Conservation (phyloP, 1,140 invertebrate species). For the Calosoma granatense region DNA sequence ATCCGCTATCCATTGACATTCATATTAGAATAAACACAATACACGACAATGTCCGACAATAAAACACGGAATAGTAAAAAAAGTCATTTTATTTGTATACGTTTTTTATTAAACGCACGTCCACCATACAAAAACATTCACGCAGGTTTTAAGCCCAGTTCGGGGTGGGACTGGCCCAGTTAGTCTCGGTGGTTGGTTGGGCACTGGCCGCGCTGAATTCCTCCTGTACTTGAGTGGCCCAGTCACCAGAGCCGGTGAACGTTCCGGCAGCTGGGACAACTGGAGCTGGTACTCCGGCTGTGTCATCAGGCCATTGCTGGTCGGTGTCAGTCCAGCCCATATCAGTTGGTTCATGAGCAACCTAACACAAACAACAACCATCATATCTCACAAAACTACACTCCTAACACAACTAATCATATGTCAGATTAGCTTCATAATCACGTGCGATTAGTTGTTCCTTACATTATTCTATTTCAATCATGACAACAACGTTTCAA, state of each 20-base stretch:
- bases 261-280: slow-evolving; percentile 9
- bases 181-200: not conserved
- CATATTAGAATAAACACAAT: too few relatives aligned
- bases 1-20: too few relatives aligned
- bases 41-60: too few relatives aligned
- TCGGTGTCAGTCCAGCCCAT: slow-evolving; percentile 16
- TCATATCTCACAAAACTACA: slow-evolving; percentile 3
- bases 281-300: slow-evolving; percentile 17
- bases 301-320: slow-evolving; percentile 21
- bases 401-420: not conserved
- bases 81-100: not conserved
- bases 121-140: not conserved
- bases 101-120: slow-evolving; percentile 2
- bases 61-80: too few relatives aligned
- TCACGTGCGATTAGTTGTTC: not conserved
- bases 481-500: too few relatives aligned
- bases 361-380: slow-evolving; percentile 9
- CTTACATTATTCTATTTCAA: not conserved
- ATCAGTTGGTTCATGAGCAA: slow-evolving; percentile 20
- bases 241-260: slow-evolving; percentile 22
- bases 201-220: not conserved
- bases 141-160: not conserved
- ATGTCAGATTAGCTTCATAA: slow-evolving; percentile 5
- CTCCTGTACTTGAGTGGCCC: slow-evolving; percentile 25
- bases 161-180: not conserved